A percentile compares a stretch with the other conserved stretches of the same genome.
Evolutionary conservation across 2,797 vertebrate genomes (phyloP).

Genomic region (Chelmon rostratus): DNA sequence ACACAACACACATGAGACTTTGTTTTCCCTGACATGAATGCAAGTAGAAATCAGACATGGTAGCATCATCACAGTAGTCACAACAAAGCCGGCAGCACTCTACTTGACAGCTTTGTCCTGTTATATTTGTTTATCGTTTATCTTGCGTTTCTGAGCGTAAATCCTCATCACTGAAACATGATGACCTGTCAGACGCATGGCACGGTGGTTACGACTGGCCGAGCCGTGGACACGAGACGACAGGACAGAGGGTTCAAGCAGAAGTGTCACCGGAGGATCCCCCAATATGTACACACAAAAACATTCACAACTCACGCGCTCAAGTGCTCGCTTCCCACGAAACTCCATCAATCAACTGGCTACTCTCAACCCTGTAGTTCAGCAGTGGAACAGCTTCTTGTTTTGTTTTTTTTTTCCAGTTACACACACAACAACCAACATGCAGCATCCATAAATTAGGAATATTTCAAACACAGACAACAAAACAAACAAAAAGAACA

Average conservation of each 20-base stretch:
- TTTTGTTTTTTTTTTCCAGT: slow-evolving; percentile 14
- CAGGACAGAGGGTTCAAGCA: slow-evolving; percentile 59
- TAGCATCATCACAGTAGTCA: slow-evolving; percentile 63
- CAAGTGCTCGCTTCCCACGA: slow-evolving; percentile 73
- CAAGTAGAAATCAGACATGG: slow-evolving; percentile 54
- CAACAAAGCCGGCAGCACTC: slow-evolving; percentile 17
- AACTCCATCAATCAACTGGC: slow-evolving; percentile 54
- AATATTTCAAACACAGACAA: slow-evolving; percentile 65
- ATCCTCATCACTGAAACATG: neutral
- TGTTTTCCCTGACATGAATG: slow-evolving; percentile 75
- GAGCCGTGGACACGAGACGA: slow-evolving; percentile 39
- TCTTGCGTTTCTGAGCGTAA: slow-evolving; percentile 16
- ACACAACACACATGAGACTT: slow-evolving; percentile 52
- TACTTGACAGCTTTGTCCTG: slow-evolving; percentile 32
- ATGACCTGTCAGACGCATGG: slow-evolving; percentile 14
- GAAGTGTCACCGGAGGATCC: slow-evolving; percentile 37
- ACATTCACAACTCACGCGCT: slow-evolving; percentile 34
- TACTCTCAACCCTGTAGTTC: slow-evolving; percentile 67
- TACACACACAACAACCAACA: slow-evolving; percentile 68
- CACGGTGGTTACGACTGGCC: neutral
- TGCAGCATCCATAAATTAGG: slow-evolving; percentile 80
- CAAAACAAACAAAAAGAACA: slow-evolving; percentile 8
- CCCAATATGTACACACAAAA: slow-evolving; percentile 39
- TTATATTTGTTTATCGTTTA: neutral
- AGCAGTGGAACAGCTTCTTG: slow-evolving; percentile 55